phyloP scores from a whole-genome alignment of 2,888 invertebrate species.

The Heliconius aoede region DNA sequence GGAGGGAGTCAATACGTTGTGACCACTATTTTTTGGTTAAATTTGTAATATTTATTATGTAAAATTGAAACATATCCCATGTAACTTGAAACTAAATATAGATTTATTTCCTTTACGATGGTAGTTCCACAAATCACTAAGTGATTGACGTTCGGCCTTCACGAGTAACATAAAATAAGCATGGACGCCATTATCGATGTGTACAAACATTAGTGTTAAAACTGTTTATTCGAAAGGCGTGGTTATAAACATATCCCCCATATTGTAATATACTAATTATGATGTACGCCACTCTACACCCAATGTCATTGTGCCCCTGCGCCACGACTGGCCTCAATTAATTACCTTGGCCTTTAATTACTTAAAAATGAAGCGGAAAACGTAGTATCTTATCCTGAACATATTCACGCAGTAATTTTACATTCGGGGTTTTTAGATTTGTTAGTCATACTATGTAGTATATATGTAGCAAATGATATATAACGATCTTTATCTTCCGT shows the following conservation, averaged over 20 bases:
- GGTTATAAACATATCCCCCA: neutral
- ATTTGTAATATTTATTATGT: too few relatives aligned
- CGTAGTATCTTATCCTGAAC: neutral
- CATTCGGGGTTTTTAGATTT: constrained; percentile 1
- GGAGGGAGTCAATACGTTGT: too few relatives aligned
- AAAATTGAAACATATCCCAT: too few relatives aligned
- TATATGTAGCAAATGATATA: neutral
- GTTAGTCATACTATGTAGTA: constrained; percentile 4
- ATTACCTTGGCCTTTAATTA: neutral
- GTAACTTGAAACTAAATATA: too few relatives aligned
- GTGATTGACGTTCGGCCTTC: neutral
- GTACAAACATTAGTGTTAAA: neutral
- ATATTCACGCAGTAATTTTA: neutral
- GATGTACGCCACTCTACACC: too few relatives aligned
- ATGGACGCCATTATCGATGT: neutral
- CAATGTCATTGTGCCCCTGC: too few relatives aligned
- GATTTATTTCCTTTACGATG: too few relatives aligned
- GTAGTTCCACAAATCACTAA: neutral
- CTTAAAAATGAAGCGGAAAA: neutral
- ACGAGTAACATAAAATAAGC: neutral
- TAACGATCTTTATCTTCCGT: neutral
- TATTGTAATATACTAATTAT: neutral
- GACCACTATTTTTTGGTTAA: too few relatives aligned
- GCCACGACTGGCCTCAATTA: too few relatives aligned
- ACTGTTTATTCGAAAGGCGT: neutral